Percentiles rank a stretch among this genome's conserved stretches.
Evolutionary conservation across 2,113 vertebrate species (phyloP).

Genomic region (Scomber scombrus): DNA sequence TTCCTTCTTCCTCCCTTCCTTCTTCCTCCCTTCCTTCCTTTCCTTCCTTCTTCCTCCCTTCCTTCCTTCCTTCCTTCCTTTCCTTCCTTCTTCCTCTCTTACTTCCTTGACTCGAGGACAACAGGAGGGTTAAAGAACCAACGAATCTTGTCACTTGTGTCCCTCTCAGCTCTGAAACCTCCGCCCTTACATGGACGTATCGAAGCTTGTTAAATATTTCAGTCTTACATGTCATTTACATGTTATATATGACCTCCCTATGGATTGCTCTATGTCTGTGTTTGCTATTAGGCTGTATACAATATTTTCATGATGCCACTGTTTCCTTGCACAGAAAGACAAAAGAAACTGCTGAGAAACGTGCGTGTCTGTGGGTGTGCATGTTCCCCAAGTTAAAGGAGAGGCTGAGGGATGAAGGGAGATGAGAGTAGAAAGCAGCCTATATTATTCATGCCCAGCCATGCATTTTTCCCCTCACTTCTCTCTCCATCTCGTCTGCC

Average conservation of each 20-base stretch:
- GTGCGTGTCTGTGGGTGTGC: constrained; percentile 1
- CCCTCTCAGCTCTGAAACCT: not conserved
- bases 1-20: too few relatives aligned
- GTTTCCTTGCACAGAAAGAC: not conserved
- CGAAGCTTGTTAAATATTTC: constrained; percentile 23
- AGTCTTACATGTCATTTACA: constrained; percentile 13
- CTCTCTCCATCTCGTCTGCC: constrained; percentile 29
- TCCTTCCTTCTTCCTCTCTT: too few relatives aligned
- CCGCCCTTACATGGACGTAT: not conserved
- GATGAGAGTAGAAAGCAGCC: constrained; percentile 42
- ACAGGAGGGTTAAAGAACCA: too few relatives aligned
- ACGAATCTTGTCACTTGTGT: too few relatives aligned
- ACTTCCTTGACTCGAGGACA: too few relatives aligned
- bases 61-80: too few relatives aligned
- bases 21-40: too few relatives aligned
- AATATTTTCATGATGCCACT: not conserved
- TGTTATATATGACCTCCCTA: not conserved
- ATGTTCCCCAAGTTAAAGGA: constrained; percentile 21
- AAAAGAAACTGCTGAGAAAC: not conserved
- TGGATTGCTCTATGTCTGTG: not conserved
- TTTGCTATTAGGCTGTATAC: not conserved
- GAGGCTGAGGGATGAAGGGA: constrained; percentile 28
- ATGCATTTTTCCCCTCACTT: constrained; percentile 41
- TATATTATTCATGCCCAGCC: constrained; percentile 63
- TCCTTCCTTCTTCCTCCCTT: too few relatives aligned